Evolutionary conservation across 2,888 invertebrate genomes (phyloP), one percentile per base, ranked within the genome.

Genomic region (Drosophila kanekoi): DNA sequence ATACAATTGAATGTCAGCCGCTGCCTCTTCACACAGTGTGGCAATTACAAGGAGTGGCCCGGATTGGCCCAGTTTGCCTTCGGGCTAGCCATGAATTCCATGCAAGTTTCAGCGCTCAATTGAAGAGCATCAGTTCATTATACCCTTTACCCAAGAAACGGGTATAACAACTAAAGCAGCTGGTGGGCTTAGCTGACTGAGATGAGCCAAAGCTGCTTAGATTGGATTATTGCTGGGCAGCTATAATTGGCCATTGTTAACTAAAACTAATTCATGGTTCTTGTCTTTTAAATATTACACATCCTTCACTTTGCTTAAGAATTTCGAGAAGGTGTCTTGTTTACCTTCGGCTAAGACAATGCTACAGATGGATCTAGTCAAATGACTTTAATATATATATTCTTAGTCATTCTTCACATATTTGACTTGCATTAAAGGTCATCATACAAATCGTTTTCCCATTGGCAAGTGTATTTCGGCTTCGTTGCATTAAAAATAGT

Each of bases 41-140:
- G 67, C 86, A 89, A 84, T 87, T 84, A 89, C 85, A 70, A 73
- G 79, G 61, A 89, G 89, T 81, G 83, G 63, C 72, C 58, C 44
- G 64, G 54, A 68, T 61, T 67, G 63, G 77, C 53, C 53, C 66
- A 33, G 48, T 60, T 63, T 60, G 70, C 60, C 76, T 47, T 47
- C 47, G 45, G 79, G 63, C 53, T 58, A 68, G 54, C 38, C 51
- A 44, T 44, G 62, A 45, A 37, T 67, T 57, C 40, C 16, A 45
- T 58, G 57, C 64, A 44, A 78, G 60, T 60, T 61, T 45, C 49
- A 10, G 20, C 23, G 44, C 40, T 60, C 60, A 70, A 45, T 32
- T 37, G 38, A 37, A 48, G 59, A 53, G 63, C 45, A 57, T 48
- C 47, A 41, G 58, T 61, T 64, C 63, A 61, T 60, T 58, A 61